phyloP scores from a whole-genome alignment of 2,888 invertebrate species.

The Neria commutata region DNA sequence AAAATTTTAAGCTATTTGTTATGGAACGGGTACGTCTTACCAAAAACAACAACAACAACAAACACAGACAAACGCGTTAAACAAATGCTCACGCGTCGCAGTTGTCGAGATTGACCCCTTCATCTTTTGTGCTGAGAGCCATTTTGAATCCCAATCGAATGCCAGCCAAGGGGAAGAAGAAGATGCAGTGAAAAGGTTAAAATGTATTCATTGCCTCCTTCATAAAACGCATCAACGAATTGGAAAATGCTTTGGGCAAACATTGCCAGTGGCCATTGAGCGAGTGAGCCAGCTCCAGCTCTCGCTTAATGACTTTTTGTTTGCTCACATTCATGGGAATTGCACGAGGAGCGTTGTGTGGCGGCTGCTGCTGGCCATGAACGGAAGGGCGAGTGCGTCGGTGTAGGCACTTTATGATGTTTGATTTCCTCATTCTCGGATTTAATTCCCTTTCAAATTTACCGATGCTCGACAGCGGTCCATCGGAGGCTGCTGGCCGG shows the following conservation, averaged over 20 bases:
- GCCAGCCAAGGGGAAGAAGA: neutral
- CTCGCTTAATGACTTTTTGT: constrained; percentile 42
- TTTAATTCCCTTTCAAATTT: constrained; percentile 57
- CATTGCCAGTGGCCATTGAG: constrained; percentile 22
- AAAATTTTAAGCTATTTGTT: constrained; percentile 27
- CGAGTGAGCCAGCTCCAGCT: constrained; percentile 39
- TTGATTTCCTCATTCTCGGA: constrained; percentile 60
- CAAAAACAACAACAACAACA: neutral
- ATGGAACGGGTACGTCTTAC: too few relatives aligned
- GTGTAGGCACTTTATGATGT: constrained; percentile 58
- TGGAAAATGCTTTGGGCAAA: constrained; percentile 49
- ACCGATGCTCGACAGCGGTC: constrained; percentile 40
- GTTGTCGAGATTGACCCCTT: too few relatives aligned
- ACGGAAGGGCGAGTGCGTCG: constrained; percentile 16
- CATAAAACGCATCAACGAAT: constrained; percentile 57
- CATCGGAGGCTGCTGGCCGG: too few relatives aligned
- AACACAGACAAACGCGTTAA: constrained; percentile 20
- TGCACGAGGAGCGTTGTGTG: constrained; percentile 30
- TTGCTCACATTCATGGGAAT: constrained; percentile 50
- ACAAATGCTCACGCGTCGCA: constrained; percentile 33
- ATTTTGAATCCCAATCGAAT: neutral
- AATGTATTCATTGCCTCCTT: constrained; percentile 43
- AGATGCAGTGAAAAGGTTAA: constrained; percentile 13
- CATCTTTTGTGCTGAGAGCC: neutral
- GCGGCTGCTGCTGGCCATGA: too few relatives aligned